Conservation (phyloP, 2,888 invertebrate genomes). For the Tyria jacobaeae region DNA sequence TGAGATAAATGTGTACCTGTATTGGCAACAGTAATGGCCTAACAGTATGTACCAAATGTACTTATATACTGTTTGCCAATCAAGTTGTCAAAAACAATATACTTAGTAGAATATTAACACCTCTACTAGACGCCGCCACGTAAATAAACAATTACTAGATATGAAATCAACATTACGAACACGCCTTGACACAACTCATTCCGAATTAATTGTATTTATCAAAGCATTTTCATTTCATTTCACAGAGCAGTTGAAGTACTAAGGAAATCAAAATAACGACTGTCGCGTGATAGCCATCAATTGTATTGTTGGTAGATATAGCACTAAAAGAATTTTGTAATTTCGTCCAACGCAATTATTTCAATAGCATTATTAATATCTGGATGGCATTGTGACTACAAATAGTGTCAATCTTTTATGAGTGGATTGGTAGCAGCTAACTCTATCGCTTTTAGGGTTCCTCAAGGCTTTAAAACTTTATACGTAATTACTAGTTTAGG, state of each 20-base stretch:
- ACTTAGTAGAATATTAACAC: slow-evolving; percentile 32
- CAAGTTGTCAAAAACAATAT: slow-evolving; percentile 39
- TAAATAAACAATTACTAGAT: slow-evolving; percentile 66
- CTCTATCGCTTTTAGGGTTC: neutral
- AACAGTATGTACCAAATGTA: neutral
- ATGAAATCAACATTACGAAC: slow-evolving; percentile 58
- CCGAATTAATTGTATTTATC: slow-evolving; percentile 72
- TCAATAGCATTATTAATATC: slow-evolving; percentile 55
- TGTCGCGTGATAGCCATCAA: slow-evolving; percentile 73
- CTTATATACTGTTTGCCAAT: neutral
- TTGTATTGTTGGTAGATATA: slow-evolving; percentile 51
- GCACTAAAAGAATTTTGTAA: slow-evolving; percentile 68
- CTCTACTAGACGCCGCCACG: slow-evolving; percentile 35
- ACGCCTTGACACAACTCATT: slow-evolving; percentile 60
- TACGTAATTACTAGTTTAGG: neutral
- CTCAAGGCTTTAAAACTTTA: neutral
- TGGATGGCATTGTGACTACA: slow-evolving; percentile 25
- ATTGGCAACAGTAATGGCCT: neutral
- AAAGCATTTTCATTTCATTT: slow-evolving; percentile 73
- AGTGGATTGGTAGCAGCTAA: slow-evolving; percentile 1
- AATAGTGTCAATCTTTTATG: slow-evolving; percentile 15
- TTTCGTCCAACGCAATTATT: slow-evolving; percentile 60
- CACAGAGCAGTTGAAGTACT: slow-evolving; percentile 60
- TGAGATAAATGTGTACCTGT: too few relatives aligned
- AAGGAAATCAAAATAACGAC: slow-evolving; percentile 80